Conservation (phyloP, 2,888 invertebrate genomes). For the Drosophila cognata region DNA sequence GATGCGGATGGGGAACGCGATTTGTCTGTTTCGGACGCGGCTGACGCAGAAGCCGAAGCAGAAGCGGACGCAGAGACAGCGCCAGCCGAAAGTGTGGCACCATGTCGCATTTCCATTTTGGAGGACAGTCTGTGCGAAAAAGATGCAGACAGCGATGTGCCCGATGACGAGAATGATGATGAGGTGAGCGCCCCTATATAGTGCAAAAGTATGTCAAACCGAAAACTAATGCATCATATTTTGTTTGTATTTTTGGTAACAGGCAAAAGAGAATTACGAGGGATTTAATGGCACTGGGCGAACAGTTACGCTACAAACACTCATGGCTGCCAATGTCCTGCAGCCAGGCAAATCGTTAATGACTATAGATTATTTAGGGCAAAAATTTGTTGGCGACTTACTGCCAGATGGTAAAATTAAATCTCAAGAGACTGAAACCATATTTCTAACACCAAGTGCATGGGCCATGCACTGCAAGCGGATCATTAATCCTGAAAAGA, state of each 20-base stretch:
- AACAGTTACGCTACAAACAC: conserved; percentile 93
- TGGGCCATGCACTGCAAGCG: conserved; percentile 97
- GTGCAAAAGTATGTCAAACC: background rate
- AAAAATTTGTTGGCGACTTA: conserved; percentile 95
- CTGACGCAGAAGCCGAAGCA: conserved; percentile 47
- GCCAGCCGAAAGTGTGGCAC: conserved; percentile 37
- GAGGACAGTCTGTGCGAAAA: conserved; percentile 83
- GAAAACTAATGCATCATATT: background rate
- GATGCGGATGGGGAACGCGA: conserved; percentile 61
- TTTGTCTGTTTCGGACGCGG: conserved; percentile 51
- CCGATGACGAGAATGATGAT: conserved; percentile 87
- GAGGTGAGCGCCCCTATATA: conserved; percentile 76
- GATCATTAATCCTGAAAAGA: conserved; percentile 95
- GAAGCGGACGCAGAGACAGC: conserved; percentile 42
- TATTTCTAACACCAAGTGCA: conserved; percentile 95
- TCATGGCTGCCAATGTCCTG: conserved; percentile 93
- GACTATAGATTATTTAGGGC: conserved; percentile 96
- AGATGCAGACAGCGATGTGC: conserved; percentile 86
- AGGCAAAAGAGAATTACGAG: conserved; percentile 83
- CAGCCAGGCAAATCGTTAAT: conserved; percentile 93
- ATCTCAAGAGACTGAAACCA: conserved; percentile 94
- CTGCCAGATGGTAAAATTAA: conserved; percentile 94
- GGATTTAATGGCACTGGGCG: conserved; percentile 86
- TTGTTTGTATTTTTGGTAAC: background rate
- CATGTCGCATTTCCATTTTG: conserved; percentile 46